These are phyloP conservation scores for Lepidotrigona ventralis DNA, from an alignment of 1,140 invertebrate genomes.

Conservation along the genomic window DNA sequence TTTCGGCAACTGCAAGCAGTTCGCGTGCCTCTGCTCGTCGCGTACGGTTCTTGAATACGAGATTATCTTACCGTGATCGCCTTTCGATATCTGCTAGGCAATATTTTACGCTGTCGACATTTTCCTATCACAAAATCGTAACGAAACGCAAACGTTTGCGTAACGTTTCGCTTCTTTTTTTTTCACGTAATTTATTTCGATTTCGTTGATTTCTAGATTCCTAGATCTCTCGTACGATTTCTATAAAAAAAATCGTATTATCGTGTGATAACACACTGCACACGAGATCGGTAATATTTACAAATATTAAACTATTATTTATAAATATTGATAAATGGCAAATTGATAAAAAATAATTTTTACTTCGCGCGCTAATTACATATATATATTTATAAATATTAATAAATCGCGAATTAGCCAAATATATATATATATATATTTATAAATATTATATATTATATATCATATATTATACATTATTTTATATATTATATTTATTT, in stretches of 20 bases:
- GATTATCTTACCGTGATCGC: not conserved
- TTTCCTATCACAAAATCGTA: not conserved
- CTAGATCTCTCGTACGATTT: not conserved
- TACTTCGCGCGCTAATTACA: no score
- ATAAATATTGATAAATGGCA: no score
- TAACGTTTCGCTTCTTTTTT: not conserved
- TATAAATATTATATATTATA: no score
- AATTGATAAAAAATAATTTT: no score
- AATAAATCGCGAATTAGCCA: no score
- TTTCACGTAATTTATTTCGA: not conserved
- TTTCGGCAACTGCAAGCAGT: not conserved
- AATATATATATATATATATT: no score
- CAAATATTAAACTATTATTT: no score
- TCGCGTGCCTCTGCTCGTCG: not conserved
- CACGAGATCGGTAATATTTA: no score
- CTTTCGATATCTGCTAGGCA: not conserved
- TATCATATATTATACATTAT: no score
- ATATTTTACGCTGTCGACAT: slow-evolving; percentile 4
- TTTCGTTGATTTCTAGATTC: not conserved
- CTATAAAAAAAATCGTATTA: not conserved
- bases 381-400: no score
- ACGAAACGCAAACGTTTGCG: not conserved
- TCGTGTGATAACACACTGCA: no score
- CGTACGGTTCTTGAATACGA: not conserved
- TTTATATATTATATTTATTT: no score